A percentile compares a stretch with the other conserved stretches of the same genome.
phyloP scores from a whole-genome alignment of 1,140 invertebrate species.

The Aplysia californica region DNA sequence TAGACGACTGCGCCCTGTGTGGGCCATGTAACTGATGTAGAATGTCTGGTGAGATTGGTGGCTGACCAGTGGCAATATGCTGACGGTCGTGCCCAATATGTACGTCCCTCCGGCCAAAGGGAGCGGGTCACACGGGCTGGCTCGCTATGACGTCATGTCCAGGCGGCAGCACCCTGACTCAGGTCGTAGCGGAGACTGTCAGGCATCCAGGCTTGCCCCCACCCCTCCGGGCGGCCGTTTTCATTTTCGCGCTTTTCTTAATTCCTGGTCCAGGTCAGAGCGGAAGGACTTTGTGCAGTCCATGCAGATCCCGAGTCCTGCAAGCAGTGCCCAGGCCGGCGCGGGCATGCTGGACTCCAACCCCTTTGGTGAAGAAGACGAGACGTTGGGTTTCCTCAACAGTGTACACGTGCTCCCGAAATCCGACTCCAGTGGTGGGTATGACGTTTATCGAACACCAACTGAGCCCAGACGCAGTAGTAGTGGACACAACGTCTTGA shows the following conservation, averaged over 20 bases:
- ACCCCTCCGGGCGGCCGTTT: too few species aligned
- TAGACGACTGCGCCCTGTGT: too few species aligned
- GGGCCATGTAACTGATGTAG: too few species aligned
- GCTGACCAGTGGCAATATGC: neutral
- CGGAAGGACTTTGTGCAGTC: slow-evolving; percentile 12
- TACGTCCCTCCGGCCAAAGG: neutral
- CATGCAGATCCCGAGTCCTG: neutral
- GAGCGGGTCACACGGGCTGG: neutral
- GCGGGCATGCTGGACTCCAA: neutral
- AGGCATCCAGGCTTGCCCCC: too few species aligned
- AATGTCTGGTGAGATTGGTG: too few species aligned
- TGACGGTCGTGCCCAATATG: slow-evolving; percentile 2
- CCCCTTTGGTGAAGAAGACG: neutral
- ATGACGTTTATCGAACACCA: neutral
- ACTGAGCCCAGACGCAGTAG: neutral
- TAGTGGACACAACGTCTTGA: too few species aligned
- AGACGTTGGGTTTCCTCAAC: neutral
- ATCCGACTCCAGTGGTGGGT: neutral
- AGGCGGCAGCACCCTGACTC: too few species aligned
- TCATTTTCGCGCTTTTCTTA: neutral
- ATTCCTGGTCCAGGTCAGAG: neutral
- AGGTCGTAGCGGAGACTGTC: too few species aligned
- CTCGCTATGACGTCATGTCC: neutral
- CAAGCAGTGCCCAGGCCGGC: neutral
- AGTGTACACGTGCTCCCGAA: slow-evolving; percentile 6